A percentile compares a stretch with the other conserved stretches of the same genome.
Conservation (phyloP, 2,888 invertebrate genomes). For the Lysandra bellargus region DNA sequence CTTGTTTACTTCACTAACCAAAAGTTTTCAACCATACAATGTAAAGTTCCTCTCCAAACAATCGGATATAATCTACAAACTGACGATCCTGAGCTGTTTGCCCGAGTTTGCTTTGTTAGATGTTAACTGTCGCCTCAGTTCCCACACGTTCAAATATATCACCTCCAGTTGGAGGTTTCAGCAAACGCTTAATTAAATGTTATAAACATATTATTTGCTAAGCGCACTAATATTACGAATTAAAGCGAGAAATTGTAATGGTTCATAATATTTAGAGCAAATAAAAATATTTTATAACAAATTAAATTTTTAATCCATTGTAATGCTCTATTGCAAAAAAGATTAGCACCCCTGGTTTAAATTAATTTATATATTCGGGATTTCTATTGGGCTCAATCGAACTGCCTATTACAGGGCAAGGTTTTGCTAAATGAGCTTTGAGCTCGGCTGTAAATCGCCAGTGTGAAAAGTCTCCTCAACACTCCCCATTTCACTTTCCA, state of each 20-base stretch:
- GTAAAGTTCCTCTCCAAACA: not conserved
- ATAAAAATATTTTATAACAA: too few relatives aligned
- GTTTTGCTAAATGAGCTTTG: too few relatives aligned
- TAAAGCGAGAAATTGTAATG: not conserved
- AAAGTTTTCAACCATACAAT: not conserved
- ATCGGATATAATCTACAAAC: not conserved
- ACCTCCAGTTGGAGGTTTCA: not conserved
- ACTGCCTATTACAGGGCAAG: too few relatives aligned
- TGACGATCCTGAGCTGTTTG: conserved; percentile 16
- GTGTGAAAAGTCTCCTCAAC: too few relatives aligned
- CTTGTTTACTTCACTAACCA: not conserved
- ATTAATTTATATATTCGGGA: too few relatives aligned
- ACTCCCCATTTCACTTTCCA: too few relatives aligned
- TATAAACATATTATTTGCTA: not conserved
- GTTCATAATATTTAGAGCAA: too few relatives aligned
- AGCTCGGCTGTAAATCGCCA: too few relatives aligned
- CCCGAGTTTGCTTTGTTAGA: conserved; percentile 10
- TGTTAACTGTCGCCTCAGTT: conserved; percentile 5
- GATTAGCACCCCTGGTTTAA: too few relatives aligned
- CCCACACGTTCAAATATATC: not conserved
- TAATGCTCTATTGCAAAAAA: too few relatives aligned
- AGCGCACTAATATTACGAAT: not conserved
- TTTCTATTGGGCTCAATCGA: too few relatives aligned
- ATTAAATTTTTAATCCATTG: too few relatives aligned
- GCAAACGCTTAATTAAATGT: not conserved